Evolutionary conservation across 2,888 invertebrate species (phyloP).

Genomic region (Eristalis pertinax): DNA sequence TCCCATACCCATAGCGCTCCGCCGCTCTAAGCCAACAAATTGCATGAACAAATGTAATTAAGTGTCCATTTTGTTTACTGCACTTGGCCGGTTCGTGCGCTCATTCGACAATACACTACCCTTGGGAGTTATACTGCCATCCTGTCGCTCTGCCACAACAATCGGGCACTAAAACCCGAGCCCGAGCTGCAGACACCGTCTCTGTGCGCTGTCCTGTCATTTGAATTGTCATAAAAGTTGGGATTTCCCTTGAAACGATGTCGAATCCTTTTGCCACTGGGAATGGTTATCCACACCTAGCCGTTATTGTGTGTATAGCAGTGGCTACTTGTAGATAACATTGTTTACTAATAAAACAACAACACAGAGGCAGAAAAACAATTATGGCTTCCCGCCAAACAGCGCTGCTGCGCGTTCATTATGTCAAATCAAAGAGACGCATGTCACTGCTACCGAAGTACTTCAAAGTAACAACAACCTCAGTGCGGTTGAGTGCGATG

Average conservation of each 20-base stretch:
- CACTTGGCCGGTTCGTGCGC: slow-evolving; percentile 54
- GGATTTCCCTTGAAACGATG: slow-evolving; percentile 14
- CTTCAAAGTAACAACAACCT: slow-evolving; percentile 33
- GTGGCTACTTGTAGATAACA: slow-evolving; percentile 63
- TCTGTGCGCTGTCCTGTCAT: neutral
- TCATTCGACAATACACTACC: slow-evolving; percentile 34
- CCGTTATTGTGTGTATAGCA: neutral
- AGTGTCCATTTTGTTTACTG: slow-evolving; percentile 71
- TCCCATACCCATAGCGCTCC: neutral
- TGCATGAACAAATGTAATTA: slow-evolving; percentile 71
- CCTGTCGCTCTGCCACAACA: neutral
- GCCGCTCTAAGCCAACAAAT: slow-evolving; percentile 41
- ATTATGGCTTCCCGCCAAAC: slow-evolving; percentile 62
- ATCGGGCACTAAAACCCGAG: neutral
- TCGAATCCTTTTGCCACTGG: slow-evolving; percentile 30
- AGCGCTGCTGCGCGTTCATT: slow-evolving; percentile 55
- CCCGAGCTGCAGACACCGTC: neutral
- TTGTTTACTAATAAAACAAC: slow-evolving; percentile 54
- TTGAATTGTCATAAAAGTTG: slow-evolving; percentile 35
- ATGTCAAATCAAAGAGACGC: slow-evolving; percentile 68
- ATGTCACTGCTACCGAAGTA: slow-evolving; percentile 45
- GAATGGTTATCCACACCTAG: neutral
- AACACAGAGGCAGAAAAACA: slow-evolving; percentile 19
- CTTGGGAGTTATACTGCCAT: slow-evolving; percentile 46
- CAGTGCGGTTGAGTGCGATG: slow-evolving; percentile 6